Base-by-base conservation (phyloP, 2,888 invertebrate species). In the Luffia ferchaultella region DNA sequence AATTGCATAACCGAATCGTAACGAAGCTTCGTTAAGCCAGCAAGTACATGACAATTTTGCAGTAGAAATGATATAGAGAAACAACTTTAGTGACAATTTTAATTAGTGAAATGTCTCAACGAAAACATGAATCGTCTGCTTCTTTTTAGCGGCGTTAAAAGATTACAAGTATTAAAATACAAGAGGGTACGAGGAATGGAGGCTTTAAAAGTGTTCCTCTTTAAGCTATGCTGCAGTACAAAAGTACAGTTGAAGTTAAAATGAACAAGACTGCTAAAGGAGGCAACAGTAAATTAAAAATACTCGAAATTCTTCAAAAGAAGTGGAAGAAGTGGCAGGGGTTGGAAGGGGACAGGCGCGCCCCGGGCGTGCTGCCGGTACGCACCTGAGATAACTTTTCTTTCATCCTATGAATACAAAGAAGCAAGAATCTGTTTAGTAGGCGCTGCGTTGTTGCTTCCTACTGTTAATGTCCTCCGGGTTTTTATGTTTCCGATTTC, bases 341-440 rank as follows among this genome's bases (percentile, higher is more conserved):
- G 56, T 61, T 57, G 46, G 52, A 55, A 53, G 56, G 57, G 52
- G 52, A 12, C 12, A 50, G 50, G 55, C 52, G 55, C 55, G 55
- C 19, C 42, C 42, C 40, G 57, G 58, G 54, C 30, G 45, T 12
- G 43, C 20, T 17, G 53, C 53, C 53, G 55, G 58, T 50, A 59
- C 60, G 62, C 66, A 74, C 73, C 72, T 73, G 76, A 68, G 70
- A 73, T 68, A 67, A 69, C 66, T 71, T 75, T 67, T 51, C 53
- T 62, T 68, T 68, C 72, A 68, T 67, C 64, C 66, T 60, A 73
- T 75, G 78, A 78, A 79, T 78, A 78, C 72, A 76, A 77, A 79
- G 65, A 63, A 63, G 59, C 54, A 49, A 43, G 43, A 49, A 49
- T 49, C 42, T 43, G 43, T 49, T 49, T 49, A 49, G 43, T 20